Evolutionary conservation across 53 echinoderm and acorn worm genomes (phyloP).

Genomic region (Mesocentrotus franciscanus): DNA sequence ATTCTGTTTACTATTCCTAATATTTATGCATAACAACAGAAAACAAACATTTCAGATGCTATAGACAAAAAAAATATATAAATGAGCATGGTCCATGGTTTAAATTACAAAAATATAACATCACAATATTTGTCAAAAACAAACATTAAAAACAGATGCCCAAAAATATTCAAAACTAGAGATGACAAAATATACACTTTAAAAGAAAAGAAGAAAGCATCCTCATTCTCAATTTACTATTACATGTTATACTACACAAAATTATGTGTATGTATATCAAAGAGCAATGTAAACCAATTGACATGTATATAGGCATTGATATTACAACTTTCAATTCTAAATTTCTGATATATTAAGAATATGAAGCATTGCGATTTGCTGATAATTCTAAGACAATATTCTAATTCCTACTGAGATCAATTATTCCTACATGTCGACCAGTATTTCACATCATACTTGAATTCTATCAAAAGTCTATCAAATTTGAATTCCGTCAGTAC

Average conservation of each 20-base stretch:
- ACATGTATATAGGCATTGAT: background rate
- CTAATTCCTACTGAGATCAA: background rate
- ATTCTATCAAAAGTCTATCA: too few species aligned
- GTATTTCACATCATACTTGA: background rate
- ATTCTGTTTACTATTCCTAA: background rate
- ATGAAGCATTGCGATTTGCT: background rate
- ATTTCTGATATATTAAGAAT: background rate
- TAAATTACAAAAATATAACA: constrained; percentile 54
- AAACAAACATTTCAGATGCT: constrained; percentile 46
- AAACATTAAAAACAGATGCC: constrained; percentile 8
- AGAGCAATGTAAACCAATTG: background rate
- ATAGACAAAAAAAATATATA: background rate
- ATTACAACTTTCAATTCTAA: background rate
- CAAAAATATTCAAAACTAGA: constrained; percentile 30
- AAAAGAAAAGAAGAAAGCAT: constrained; percentile 1
- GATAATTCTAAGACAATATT: background rate
- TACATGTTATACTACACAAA: background rate
- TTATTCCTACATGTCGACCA: background rate
- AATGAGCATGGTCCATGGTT: constrained; percentile 2
- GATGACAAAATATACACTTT: constrained; percentile 28
- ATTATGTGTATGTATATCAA: background rate
- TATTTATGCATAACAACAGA: background rate
- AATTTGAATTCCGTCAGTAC: background rate
- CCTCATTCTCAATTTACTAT: background rate
- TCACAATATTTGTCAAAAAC: constrained; percentile 24